Evolutionary conservation across 2,888 invertebrate genomes (phyloP).

Genomic region (Hypomecis atomaria): DNA sequence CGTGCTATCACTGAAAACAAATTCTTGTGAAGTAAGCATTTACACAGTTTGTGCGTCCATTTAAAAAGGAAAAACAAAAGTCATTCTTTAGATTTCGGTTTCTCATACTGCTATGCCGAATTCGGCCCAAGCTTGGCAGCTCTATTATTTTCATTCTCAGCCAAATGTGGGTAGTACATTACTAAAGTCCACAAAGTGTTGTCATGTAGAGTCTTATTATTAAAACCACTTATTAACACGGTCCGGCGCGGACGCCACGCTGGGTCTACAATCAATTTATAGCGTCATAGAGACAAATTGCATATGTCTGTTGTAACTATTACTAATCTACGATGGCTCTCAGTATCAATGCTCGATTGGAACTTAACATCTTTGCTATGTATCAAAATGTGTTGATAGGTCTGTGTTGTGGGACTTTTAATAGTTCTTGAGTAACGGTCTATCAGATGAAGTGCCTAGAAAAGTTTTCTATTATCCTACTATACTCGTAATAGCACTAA

Average conservation of each 20-base stretch:
- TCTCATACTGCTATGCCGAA: constrained; percentile 4
- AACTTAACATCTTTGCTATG: constrained; percentile 47
- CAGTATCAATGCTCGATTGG: constrained; percentile 8
- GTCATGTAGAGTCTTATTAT: constrained; percentile 50
- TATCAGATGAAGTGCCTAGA: neutral
- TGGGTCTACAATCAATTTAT: constrained; percentile 78
- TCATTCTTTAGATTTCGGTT: neutral
- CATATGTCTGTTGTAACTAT: constrained; percentile 40
- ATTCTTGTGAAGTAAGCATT: too few species aligned
- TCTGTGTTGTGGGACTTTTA: constrained; percentile 6
- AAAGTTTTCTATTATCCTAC: neutral
- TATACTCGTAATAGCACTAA: too few species aligned
- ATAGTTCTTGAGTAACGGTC: constrained; percentile 1
- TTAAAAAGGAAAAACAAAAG: too few species aligned
- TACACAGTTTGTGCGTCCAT: too few species aligned
- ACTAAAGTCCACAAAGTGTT: constrained; percentile 22
- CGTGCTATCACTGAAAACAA: too few species aligned
- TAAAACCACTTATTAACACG: constrained; percentile 69
- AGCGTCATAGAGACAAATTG: constrained; percentile 65
- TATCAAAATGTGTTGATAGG: constrained; percentile 27
- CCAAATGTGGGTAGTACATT: constrained; percentile 35
- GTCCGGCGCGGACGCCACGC: constrained; percentile 67
- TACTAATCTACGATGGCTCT: constrained; percentile 31
- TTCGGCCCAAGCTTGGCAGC: neutral
- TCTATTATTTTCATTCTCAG: neutral